These are phyloP conservation scores for Chinchilla lanigera DNA, from an alignment of 2,113 vertebrate genomes.

Conservation along the genomic window DNA sequence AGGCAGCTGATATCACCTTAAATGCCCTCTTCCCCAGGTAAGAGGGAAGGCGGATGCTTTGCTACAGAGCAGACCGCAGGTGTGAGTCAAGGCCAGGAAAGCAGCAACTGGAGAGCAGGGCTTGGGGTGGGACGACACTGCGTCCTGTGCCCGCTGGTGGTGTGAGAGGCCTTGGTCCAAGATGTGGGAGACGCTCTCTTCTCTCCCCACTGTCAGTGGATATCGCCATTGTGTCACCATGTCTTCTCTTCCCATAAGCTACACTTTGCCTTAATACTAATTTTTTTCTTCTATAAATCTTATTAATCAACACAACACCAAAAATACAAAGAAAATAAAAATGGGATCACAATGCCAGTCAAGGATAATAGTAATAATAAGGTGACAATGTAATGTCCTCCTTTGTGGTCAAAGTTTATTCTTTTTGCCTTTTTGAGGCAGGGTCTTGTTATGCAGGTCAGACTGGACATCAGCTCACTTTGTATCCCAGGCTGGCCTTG, in stretches of 20 bases:
- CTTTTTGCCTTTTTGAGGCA: no score
- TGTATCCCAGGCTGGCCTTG: no score
- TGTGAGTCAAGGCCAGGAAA: not conserved
- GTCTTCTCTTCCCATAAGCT: not conserved
- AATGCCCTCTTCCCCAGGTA: not conserved
- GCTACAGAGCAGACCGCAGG: not conserved
- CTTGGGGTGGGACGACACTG: not conserved
- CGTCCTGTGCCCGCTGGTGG: no score
- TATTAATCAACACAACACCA: not conserved
- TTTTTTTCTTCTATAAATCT: not conserved
- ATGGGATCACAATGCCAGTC: not conserved
- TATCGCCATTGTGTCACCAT: not conserved
- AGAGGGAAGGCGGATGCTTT: not conserved
- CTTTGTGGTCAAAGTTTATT: not conserved
- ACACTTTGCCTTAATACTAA: not conserved
- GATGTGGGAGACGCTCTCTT: not conserved
- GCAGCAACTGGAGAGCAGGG: not conserved
- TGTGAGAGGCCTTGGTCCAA: not conserved
- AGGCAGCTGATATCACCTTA: not conserved
- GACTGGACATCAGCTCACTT: no score
- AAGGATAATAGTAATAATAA: not conserved
- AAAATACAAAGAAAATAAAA: not conserved
- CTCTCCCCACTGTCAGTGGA: not conserved
- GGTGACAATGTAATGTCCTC: not conserved
- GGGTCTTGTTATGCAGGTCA: no score